Conservation (phyloP, 2,888 invertebrate species). For the Cheilosia scutellata region DNA sequence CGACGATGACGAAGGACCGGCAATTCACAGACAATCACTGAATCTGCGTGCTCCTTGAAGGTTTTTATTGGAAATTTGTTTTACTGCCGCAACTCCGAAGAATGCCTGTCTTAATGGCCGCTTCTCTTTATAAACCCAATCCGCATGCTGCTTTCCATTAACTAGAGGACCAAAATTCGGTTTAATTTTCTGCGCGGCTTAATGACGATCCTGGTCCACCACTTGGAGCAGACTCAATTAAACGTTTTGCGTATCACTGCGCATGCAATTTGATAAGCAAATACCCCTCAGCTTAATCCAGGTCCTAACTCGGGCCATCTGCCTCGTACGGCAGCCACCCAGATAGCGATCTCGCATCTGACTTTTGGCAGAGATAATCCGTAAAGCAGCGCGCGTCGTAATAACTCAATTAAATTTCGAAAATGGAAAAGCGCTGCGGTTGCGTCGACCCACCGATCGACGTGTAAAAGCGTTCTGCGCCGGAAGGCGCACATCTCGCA, state of each 20-base stretch:
- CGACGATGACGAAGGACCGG: neutral
- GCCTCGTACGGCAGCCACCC: conserved; percentile 67
- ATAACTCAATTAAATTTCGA: conserved; percentile 74
- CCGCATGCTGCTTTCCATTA: conserved; percentile 9
- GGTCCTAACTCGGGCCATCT: conserved; percentile 55
- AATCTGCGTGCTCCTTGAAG: conserved; percentile 36
- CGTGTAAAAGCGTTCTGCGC: conserved; percentile 54
- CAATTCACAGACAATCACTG: conserved; percentile 1
- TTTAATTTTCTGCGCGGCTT: conserved; percentile 7
- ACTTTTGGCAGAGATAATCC: conserved; percentile 60
- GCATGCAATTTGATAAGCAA: conserved; percentile 71
- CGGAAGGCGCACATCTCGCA: conserved; percentile 28
- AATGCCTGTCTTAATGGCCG: conserved; percentile 60
- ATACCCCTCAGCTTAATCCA: conserved; percentile 61
- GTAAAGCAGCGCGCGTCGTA: conserved; percentile 45
- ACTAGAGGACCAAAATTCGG: conserved; percentile 10
- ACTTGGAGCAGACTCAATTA: conserved; percentile 58
- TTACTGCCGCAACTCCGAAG: conserved; percentile 30
- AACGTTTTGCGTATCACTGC: conserved; percentile 64
- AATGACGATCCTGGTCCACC: conserved; percentile 21
- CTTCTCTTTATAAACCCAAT: conserved; percentile 18
- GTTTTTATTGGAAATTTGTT: conserved; percentile 54
- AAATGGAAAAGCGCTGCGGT: conserved; percentile 58
- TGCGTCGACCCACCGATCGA: conserved; percentile 9
- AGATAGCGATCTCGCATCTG: conserved; percentile 61